Evolutionary conservation across 2,113 vertebrate species (phyloP).

Genomic region (Pollimyrus isidori): DNA sequence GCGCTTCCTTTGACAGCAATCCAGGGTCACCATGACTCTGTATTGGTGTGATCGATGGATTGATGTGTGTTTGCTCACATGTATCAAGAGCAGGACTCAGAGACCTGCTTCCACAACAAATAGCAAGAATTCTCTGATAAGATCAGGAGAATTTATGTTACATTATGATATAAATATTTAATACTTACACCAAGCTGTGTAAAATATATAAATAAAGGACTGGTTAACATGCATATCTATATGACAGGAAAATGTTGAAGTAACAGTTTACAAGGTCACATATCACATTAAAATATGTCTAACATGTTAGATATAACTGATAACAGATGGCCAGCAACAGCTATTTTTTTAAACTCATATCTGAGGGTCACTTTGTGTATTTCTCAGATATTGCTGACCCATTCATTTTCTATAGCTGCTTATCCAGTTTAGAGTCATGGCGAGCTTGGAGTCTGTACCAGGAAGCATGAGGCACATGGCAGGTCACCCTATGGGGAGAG

Average conservation of each 20-base stretch:
- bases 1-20: not conserved
- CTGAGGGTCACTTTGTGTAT: not conserved
- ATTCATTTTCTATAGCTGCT: not conserved
- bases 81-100: not conserved
- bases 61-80: not conserved
- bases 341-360: not conserved
- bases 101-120: not conserved
- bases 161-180: not conserved
- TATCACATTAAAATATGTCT: not conserved
- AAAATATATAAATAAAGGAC: slow-evolving; percentile 4
- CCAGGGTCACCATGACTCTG: not conserved
- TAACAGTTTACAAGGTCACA: slow-evolving; percentile 3
- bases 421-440: not conserved
- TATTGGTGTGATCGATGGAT: not conserved
- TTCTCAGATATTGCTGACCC: not conserved
- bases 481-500: not conserved
- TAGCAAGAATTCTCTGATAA: not conserved
- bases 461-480: not conserved
- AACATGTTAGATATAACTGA: not conserved
- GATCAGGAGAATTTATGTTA: not conserved
- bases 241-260: not conserved
- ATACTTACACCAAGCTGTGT: not conserved
- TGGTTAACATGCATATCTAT: not conserved
- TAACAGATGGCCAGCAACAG: not conserved
- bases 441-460: not conserved